Base-by-base conservation (phyloP, 2,113 vertebrate genomes). In the Fulica atra region DNA sequence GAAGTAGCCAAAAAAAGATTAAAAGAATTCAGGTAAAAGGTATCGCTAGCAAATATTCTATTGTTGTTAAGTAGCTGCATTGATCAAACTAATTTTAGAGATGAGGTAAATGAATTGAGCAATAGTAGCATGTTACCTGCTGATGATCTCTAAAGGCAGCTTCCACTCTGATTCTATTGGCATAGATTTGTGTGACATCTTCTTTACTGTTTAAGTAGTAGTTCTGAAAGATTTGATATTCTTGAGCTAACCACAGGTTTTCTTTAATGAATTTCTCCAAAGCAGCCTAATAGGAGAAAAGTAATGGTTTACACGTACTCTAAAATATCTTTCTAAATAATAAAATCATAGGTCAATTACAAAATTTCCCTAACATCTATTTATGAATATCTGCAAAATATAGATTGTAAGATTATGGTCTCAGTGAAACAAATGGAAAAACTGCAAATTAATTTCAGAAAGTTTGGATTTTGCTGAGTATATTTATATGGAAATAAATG, bases 231-330 rank as follows among this genome's bases (percentile, higher is more conserved):
- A n/a, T 81, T 51, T 97, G 12, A 88, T 97, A 98, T 46, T 98
- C 94, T 83, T 96, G 95, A 93, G 95, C 96, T 91, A 98, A 95
- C 48, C 13, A 79, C 11, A 91, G 17, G 56, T 98, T 98, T 98
- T 98, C 96, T 81, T 80, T 26, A 65, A 98, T 48, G 13, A 65
- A 78, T 64, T 95, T 15, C 13, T 94, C 54, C 79, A 98, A 91
- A 60, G 24, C 11, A 91, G 65, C 56, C 98, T 98, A 89, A 77
- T 97, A 46, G 44, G 65, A 84, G 63, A 95, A 53, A 70, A 80
- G 36, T 59, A 54, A 86, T 56, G 92, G 36, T 68, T 88, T 92
- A 81, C 51, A 51, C 26, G 84, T 31, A 90, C 44, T 77, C 13
- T 8, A 64, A 95, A 85, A 80, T 29, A 63, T 4, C 13, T 65